phyloP scores from a whole-genome alignment of 2,113 vertebrate species.

The Cervus canadensis region DNA sequence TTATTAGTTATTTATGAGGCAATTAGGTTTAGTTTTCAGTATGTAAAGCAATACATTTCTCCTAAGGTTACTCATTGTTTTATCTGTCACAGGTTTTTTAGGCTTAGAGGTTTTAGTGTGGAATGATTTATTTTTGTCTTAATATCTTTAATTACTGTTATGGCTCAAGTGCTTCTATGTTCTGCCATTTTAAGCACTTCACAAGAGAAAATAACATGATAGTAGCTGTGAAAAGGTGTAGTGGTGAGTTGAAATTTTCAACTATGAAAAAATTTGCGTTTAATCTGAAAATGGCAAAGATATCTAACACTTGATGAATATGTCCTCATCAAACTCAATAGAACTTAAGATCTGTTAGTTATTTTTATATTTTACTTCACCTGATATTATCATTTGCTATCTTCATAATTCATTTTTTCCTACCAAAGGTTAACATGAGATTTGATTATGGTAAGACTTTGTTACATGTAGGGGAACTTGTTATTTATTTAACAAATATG shows the following conservation, averaged over 20 bases:
- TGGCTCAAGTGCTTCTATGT: background rate
- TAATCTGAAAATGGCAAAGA: background rate
- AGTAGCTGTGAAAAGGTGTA: background rate
- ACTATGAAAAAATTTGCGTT: background rate
- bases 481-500: background rate
- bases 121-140: background rate
- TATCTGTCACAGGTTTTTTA: constrained; percentile 9
- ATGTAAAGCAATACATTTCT: background rate
- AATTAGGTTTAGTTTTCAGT: constrained; percentile 62
- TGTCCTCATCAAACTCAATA: background rate
- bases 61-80: constrained; percentile 48
- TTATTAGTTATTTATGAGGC: constrained; percentile 62
- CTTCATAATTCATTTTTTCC: background rate
- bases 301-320: background rate
- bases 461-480: background rate
- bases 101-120: background rate
- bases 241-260: background rate
- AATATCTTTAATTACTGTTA: background rate
- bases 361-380: background rate
- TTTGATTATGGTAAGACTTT: background rate
- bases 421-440: background rate
- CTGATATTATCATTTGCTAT: background rate
- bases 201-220: background rate
- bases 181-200: background rate
- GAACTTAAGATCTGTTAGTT: background rate